Evolutionary conservation across 2,113 vertebrate genomes (phyloP), one percentile per base, ranked within the genome.

Genomic region (Aleadryas rufinucha): DNA sequence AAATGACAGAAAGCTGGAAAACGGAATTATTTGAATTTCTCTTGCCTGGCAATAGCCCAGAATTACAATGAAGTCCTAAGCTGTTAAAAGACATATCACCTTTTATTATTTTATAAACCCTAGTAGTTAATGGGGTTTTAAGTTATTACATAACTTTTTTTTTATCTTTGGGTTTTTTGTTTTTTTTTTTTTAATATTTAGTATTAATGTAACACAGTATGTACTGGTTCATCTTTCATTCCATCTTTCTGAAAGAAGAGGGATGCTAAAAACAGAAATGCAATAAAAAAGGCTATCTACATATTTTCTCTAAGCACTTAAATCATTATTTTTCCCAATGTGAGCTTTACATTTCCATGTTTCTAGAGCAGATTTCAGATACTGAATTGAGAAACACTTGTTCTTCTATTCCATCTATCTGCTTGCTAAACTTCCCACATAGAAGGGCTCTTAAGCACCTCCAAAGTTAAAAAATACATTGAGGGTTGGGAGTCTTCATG

Each of bases 81-180:
- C 26, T 66, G 28, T 54, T 72, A 61, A 44, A 66, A 79, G 31
- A 45, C 3, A 6, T 14, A 24, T 20, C 16, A 37, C 11, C 60
- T 96, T 64, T 44, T 70, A 57, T 22, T 61, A 52, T 56, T 87
- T 79, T 52, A 61, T 44, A 82, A 91, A 82, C 8, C 7, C 12
- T 44, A 24, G 9, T n/a, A 13, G 18, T 54, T 66, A 61, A 14
- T 45, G 9, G 9, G 27, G 3, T 2, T 72, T 78, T 4, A 33
- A 66, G 31, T 83, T 66, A 56, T 57, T 47, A 52, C 4, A 0
- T 39, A 27, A 50, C 4, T 22, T 45, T 49, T 45, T 49, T 65
- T 72, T 9, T 2, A 15, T 49, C 1, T 0, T 11, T 50, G 24
- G 4, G 2, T 2, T 39, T 22, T 35, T 37, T 44, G 6, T 20